Conservation (phyloP, 2,888 invertebrate species). For the Drosophila ochracea region DNA sequence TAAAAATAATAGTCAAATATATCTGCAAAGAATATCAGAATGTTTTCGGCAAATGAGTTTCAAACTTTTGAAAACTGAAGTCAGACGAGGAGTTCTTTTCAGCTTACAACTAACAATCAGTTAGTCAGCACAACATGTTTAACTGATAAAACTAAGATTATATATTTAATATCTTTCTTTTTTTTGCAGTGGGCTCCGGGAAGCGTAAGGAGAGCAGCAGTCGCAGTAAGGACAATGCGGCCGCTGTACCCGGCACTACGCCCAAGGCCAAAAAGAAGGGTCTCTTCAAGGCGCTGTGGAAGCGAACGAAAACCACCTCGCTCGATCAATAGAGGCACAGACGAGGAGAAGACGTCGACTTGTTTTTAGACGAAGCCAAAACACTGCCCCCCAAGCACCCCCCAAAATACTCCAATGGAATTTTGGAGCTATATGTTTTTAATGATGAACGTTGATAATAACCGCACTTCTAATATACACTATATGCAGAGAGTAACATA, state of each 20-base stretch:
- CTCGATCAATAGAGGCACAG: constrained; percentile 90
- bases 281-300: constrained; percentile 95
- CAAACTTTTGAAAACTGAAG: too few relatives aligned
- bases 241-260: constrained; percentile 53
- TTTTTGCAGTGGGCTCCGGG: constrained; percentile 45
- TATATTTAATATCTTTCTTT: neutral
- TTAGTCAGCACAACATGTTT: neutral
- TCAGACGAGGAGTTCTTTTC: neutral
- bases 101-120: neutral
- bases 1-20: too few relatives aligned
- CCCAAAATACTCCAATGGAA: constrained; percentile 1
- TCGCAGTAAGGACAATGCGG: constrained; percentile 78
- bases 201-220: constrained; percentile 73
- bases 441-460: constrained; percentile 62
- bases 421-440: constrained; percentile 41
- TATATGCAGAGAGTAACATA: constrained; percentile 12
- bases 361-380: constrained; percentile 42
- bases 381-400: constrained; percentile 54
- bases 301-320: constrained; percentile 94
- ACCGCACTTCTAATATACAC: constrained; percentile 52
- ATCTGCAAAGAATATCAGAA: too few relatives aligned
- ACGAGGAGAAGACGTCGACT: constrained; percentile 9
- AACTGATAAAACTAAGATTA: neutral
- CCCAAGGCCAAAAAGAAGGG: constrained; percentile 90
- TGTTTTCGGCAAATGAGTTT: too few relatives aligned